Evolutionary conservation across 2,888 invertebrate species (phyloP).

Genomic region (Oscheius onirici): DNA sequence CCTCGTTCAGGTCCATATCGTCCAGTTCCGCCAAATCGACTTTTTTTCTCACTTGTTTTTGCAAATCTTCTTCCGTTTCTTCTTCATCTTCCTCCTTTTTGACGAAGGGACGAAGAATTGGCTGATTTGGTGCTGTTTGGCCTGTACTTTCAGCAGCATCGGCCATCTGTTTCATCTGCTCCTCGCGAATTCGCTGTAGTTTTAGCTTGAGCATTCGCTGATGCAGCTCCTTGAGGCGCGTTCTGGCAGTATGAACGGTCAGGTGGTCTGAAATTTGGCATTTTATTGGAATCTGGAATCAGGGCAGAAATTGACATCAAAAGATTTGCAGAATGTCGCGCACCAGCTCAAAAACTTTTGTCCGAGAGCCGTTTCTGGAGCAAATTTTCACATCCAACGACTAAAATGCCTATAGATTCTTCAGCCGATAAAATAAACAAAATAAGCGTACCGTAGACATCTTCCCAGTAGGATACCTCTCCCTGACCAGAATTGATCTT

Average conservation of each 20-base stretch:
- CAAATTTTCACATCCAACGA: too few species aligned
- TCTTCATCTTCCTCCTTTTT: constrained; percentile 34
- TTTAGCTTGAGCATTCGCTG: constrained; percentile 88
- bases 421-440: too few species aligned
- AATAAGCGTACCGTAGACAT: constrained; percentile 81
- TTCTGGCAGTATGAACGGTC: constrained; percentile 74
- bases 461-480: constrained; percentile 98
- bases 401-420: too few species aligned
- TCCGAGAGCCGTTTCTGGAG: too few species aligned
- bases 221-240: constrained; percentile 89
- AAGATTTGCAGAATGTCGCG: too few species aligned
- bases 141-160: constrained; percentile 21
- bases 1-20: constrained; percentile 63
- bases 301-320: too few species aligned
- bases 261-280: constrained; percentile 73
- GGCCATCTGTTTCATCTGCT: constrained; percentile 71
- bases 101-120: background rate
- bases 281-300: background rate
- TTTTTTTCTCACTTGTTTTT: constrained; percentile 36
- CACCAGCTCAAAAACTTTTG: too few species aligned
- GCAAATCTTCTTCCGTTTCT: constrained; percentile 47
- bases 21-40: constrained; percentile 54
- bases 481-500: constrained; percentile 91
- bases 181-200: constrained; percentile 87
- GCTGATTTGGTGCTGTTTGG: background rate